Percentiles rank a stretch among this genome's conserved stretches.
Evolutionary conservation across 2,888 invertebrate species (phyloP).

Genomic region (Orchesellides sinensis): DNA sequence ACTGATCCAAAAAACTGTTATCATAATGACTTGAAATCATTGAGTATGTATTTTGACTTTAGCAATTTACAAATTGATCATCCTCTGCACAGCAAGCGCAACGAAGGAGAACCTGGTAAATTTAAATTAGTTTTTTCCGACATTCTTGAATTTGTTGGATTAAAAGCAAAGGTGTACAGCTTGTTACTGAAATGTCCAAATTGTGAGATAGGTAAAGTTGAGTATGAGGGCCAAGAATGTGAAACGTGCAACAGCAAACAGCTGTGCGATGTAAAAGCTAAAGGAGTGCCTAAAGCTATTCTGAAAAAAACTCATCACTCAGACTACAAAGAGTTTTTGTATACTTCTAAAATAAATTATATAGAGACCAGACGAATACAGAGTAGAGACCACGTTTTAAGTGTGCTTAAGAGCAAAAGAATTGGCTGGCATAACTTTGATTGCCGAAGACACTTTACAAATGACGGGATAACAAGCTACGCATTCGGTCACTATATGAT

Average conservation of each 20-base stretch:
- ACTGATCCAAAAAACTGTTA: conserved; percentile 21
- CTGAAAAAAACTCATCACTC: neutral
- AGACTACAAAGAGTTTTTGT: neutral
- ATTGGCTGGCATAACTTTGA: conserved; percentile 10
- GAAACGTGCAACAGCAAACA: too few species aligned
- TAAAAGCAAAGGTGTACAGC: too few species aligned
- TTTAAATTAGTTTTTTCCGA: too few species aligned
- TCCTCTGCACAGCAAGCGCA: conserved; percentile 38
- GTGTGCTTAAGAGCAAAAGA: neutral
- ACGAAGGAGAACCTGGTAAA: too few species aligned
- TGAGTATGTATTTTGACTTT: conserved; percentile 17
- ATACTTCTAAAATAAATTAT: neutral
- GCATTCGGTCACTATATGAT: conserved; percentile 9
- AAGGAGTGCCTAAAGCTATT: neutral
- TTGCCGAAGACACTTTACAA: neutral
- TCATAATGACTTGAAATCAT: neutral
- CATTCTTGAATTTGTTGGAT: too few species aligned
- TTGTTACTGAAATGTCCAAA: too few species aligned
- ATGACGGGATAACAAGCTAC: neutral
- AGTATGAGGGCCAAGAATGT: too few species aligned
- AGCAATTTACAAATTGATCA: too few species aligned
- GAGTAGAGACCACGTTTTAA: neutral
- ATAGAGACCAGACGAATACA: neutral
- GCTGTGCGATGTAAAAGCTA: too few species aligned
- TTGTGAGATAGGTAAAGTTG: too few species aligned